Base-by-base conservation (phyloP, 1,140 invertebrate species). In the Arion vulgaris region DNA sequence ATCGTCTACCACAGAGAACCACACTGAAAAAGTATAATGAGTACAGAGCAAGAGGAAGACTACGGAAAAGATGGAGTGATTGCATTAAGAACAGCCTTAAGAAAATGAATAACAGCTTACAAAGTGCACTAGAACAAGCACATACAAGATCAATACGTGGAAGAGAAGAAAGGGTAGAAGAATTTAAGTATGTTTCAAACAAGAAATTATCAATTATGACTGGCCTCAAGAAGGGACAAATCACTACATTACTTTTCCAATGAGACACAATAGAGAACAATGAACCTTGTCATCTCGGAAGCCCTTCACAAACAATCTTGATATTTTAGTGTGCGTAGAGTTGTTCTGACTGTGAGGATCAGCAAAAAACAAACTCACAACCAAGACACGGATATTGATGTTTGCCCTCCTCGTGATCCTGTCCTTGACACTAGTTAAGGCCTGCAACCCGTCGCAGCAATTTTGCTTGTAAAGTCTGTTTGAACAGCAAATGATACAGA, bases 311-410 rank as follows among this genome's bases (percentile, higher is more conserved):
- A 75, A 75, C 73, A 75, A 51, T n/a, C 38, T 75, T 75, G 45
- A 49, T 75, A 75, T 28, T 75, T 75, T 45, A 28, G 73, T 75
- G 49, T 45, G 45, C 73, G 19, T 15, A 75, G 39, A 51, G 32
- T 51, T 75, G n/a, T 28, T 45, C n/a, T 34, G 39, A 15, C 41
- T 75, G 39, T 45, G 28, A 49, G 73, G 73, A 75, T 75, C 73
- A 75, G 39, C 41, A 17, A 49, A 75, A 75, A 75, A 75, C 73
- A 75, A 75, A 75, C 73, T n/a, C 45, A 45, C 38, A 49, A 45
- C 41, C 73, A 34, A 28, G 45, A 2, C 32, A 34, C 39, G 73
- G 73, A 75, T 75, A 45, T 51, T 75, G 38, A 51, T 75, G 73
- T 75, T 75, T 75, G 73, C 73, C 45, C 45, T 11, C 45, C 45